Conservation (phyloP, 2,888 invertebrate species). For the Epinotia bilunana region DNA sequence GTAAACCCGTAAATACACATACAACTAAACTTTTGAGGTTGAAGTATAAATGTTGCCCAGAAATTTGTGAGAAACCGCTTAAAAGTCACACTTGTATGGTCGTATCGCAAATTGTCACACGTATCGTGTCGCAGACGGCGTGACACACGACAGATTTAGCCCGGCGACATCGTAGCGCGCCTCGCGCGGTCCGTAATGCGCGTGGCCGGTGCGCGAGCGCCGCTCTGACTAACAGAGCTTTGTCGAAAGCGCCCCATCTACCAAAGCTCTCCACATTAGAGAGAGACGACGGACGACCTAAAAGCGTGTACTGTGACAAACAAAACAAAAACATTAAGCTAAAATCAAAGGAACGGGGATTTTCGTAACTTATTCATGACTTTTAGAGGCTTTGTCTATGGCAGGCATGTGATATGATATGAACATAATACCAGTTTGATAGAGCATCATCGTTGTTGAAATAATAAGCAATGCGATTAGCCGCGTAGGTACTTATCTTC, state of each 20-base stretch:
- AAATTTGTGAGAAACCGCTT: conserved; percentile 51
- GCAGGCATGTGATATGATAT: background rate
- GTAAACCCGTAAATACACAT: conserved; percentile 3
- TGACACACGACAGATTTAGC: conserved; percentile 61
- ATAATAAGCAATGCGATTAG: background rate
- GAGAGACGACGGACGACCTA: conserved; percentile 64
- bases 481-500: background rate
- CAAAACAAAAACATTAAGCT: conserved; percentile 62
- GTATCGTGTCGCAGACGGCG: conserved; percentile 48
- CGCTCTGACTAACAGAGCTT: conserved; percentile 71
- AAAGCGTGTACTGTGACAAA: conserved; percentile 61
- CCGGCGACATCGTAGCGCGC: conserved; percentile 33
- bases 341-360: conserved; percentile 47
- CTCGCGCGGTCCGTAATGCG: conserved; percentile 57
- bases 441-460: background rate
- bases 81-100: conserved; percentile 54
- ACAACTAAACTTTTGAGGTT: conserved; percentile 20
- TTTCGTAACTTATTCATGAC: conserved; percentile 35
- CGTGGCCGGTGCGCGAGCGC: conserved; percentile 77
- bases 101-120: conserved; percentile 45
- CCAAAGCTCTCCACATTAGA: conserved; percentile 73
- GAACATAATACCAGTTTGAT: background rate
- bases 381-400: conserved; percentile 15
- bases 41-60: conserved; percentile 52
- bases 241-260: conserved; percentile 65